Evolutionary conservation across 1,140 invertebrate species (phyloP), one percentile per base, ranked within the genome.

Genomic region (Nasonia vitripennis): DNA sequence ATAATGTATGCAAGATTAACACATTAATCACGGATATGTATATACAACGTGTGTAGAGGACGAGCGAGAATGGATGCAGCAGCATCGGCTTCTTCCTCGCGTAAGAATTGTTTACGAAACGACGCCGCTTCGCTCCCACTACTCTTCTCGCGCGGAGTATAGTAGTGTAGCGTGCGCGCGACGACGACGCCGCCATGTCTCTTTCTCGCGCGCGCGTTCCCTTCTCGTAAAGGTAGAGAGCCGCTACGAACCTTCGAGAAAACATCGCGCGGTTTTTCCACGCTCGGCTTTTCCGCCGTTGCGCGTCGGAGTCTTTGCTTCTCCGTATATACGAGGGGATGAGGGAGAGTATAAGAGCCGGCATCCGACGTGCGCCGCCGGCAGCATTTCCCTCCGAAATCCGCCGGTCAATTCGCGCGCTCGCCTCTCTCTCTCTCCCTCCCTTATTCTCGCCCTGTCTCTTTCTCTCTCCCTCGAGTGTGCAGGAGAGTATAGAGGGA

Each of bases 181-280:
- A 14, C 74, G 11, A 45, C 37, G 75, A 79, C 78, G 71, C 86
- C 78, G 71, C 86, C 85, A 84, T 79, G 81, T 71, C 37, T 70
- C 31, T n/a, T 85, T 83, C n/a, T 83, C 77, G 48, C 48, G 48
- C 48, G 48, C 48, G 48, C 48, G 77, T 48, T 23, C 11, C 71
- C 14, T 74, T 10, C 71, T 10, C 31, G 14, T 12, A 4, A n/a
- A 7, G 11, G 74, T 70, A 73, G 62, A 48, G 34, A 84, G 84
- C 75, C 79, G 41, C 83, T 91, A 90, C 89, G 88, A 91, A 91
- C 90, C 88, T 91, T 92, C 87, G 89, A 90, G 91, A 91, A 92
- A 92, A 91, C 90, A 90, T 77, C 27, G 62, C 12, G n/a, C 71
- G 1, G 31, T 68, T 83, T 78, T 75, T 45, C 23, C 41, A 27